These are phyloP conservation scores for Ceratitis capitata DNA, from an alignment of 1,140 invertebrate species.

Conservation along the genomic window DNA sequence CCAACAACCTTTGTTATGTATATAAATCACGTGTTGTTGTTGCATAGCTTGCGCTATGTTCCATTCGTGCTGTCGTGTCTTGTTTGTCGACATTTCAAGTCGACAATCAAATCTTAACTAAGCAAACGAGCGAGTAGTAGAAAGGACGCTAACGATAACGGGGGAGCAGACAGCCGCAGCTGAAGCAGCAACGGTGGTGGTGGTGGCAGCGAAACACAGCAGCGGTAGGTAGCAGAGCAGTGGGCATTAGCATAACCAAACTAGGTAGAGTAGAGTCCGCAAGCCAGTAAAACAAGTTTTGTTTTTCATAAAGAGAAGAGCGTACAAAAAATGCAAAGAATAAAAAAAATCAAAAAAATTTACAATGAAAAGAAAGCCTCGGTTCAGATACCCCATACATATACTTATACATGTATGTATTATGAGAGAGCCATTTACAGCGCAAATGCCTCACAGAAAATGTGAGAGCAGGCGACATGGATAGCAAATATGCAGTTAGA, in stretches of 20 bases:
- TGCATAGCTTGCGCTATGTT: background rate
- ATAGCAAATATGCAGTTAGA: background rate
- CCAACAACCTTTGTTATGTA: background rate
- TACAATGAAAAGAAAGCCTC: background rate
- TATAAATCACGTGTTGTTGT: no score
- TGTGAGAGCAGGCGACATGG: background rate
- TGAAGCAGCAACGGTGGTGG: background rate
- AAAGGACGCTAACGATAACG: slow-evolving; percentile 12
- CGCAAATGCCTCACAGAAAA: background rate
- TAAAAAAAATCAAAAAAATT: background rate
- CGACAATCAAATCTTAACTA: slow-evolving; percentile 63
- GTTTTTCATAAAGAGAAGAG: background rate
- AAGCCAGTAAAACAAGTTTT: slow-evolving; percentile 1
- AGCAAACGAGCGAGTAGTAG: slow-evolving; percentile 6
- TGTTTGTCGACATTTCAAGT: slow-evolving; percentile 50
- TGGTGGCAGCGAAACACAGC: slow-evolving; percentile 19
- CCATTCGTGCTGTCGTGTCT: slow-evolving; percentile 45
- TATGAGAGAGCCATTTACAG: background rate
- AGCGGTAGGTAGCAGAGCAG: no score
- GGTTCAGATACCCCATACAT: no score
- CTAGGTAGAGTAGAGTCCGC: background rate
- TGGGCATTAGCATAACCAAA: background rate
- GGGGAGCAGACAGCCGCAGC: no score
- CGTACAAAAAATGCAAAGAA: background rate
- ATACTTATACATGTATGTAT: background rate